Evolutionary conservation across 2,113 vertebrate genomes (phyloP).

Genomic region (Ptilonorhynchus violaceus): DNA sequence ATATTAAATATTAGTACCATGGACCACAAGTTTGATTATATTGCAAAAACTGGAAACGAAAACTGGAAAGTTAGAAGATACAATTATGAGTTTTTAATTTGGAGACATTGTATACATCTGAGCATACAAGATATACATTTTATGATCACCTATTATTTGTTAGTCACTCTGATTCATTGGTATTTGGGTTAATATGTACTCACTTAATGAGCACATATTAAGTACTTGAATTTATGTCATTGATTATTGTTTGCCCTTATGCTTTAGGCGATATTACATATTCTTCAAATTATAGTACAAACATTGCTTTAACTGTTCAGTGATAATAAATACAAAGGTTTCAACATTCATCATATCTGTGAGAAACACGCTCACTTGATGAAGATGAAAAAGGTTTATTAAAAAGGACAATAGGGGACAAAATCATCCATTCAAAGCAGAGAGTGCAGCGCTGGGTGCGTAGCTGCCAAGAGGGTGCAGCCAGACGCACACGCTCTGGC

Average conservation of each 20-base stretch:
- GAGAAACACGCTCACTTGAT: no score
- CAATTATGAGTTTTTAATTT: not conserved
- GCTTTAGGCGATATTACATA: no score
- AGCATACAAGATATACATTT: not conserved
- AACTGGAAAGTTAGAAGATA: not conserved
- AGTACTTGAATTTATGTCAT: not conserved
- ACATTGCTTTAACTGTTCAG: not conserved
- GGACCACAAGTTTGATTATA: not conserved
- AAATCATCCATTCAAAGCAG: no score
- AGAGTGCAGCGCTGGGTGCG: no score
- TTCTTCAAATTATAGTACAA: not conserved
- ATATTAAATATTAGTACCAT: not conserved
- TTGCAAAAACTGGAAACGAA: not conserved
- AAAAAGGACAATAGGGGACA: no score
- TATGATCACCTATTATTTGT: not conserved
- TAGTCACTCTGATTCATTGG: fast-evolving
- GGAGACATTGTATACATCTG: not conserved
- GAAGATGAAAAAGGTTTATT: no score
- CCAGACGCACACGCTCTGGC: no score
- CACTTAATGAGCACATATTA: not conserved
- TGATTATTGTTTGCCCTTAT: not conserved
- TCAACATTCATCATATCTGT: not conserved
- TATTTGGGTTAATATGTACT: not conserved
- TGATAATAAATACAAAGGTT: not conserved
- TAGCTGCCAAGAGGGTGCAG: no score